Base-by-base conservation (phyloP, 2,113 vertebrate genomes). In the Ranitomeya variabilis region DNA sequence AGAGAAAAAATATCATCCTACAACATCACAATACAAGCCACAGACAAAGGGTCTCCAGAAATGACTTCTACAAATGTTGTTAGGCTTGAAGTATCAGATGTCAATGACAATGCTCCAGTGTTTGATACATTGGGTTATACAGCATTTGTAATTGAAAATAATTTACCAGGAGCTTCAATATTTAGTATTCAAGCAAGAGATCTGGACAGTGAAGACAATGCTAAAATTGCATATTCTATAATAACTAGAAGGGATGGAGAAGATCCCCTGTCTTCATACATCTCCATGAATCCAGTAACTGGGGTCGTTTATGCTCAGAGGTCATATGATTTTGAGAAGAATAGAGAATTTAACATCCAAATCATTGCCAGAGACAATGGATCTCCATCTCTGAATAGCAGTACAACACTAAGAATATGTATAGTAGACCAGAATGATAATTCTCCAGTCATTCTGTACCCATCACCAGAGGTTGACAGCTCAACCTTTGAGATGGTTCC, bases 381-480 rank as follows among this genome's bases (percentile, higher is more conserved):
- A 3, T 74, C 37, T 74, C 71, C 71, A 74, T 74, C 37, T 74
- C 15, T 74, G 26, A 74, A 74, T 16, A 74, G 71, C 71, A 74
- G 31, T 4, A 51, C 71, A 74, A 74, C 71, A 74, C 37, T 74
- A 51, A 74, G 31, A 74, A 74, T 74, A 45, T 74, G 16, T 74
- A 74, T 74, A 74, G 37, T 74, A 74, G 71, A 74, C 31, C 71
- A 74, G 71, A 74, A 74, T 74, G 71, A 74, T 74, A 74, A 74
- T 37, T 16, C 71, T 45, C 71, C 31, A 18, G 31, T 19, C 37
- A 51, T 74, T 74, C 71, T 74, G 15, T 74, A 74, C 16, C 71
- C 71, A 74, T 51, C 71, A 45, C 37, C 15, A 19, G 71, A 74
- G 15, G 15, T 1, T 26, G 71, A 74, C 19, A 74, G 71, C 71